A percentile compares a stretch with the other conserved stretches of the same genome.
phyloP scores from a whole-genome alignment of 2,888 invertebrate species.

The Muschampia plurimacula region DNA sequence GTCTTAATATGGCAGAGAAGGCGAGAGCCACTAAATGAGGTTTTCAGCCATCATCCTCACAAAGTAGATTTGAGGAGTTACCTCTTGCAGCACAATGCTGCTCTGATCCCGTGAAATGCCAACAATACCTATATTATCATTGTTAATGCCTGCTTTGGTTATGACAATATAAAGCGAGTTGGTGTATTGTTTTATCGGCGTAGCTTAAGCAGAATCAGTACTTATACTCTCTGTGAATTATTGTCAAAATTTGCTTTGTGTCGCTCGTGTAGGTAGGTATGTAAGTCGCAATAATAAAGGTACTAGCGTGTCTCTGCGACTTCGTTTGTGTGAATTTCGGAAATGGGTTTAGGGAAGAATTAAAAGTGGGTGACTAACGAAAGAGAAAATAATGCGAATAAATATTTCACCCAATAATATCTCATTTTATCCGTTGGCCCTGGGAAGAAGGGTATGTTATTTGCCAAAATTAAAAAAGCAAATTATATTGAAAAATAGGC shows the following conservation, averaged over 20 bases:
- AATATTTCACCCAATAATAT: no score
- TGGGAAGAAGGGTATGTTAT: no score
- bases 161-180: slow-evolving; percentile 50
- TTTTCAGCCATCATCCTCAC: slow-evolving; percentile 76
- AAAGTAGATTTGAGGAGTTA: slow-evolving; percentile 74
- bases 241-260: background rate
- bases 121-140: slow-evolving; percentile 71
- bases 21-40: slow-evolving; percentile 77
- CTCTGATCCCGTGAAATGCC: slow-evolving; percentile 61
- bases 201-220: background rate
- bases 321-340: no score
- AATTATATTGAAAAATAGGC: no score
- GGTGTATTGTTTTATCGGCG: background rate
- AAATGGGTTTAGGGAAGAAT: no score
- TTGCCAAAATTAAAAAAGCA: no score
- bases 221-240: background rate
- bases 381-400: no score
- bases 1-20: slow-evolving; percentile 69
- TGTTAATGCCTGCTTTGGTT: slow-evolving; percentile 73
- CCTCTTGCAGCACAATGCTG: slow-evolving; percentile 64
- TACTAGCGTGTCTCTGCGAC: no score
- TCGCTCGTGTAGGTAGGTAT: background rate
- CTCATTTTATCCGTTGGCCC: no score
- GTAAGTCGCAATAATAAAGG: no score
- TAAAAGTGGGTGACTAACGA: no score